Evolutionary conservation across 2,113 vertebrate genomes (phyloP).

Genomic region (Bufo gargarizans): DNA sequence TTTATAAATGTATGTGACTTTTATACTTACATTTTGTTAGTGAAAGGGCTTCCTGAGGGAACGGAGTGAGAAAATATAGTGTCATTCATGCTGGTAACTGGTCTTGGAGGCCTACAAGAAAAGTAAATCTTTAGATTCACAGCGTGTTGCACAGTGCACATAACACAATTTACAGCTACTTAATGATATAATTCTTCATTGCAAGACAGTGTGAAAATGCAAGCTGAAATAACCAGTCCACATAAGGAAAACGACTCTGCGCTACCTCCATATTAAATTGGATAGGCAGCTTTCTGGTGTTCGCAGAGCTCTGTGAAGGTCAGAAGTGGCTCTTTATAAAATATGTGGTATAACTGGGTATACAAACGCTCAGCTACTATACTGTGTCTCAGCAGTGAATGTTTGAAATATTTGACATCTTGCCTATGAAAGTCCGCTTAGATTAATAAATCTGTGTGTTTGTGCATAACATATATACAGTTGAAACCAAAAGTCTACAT

Average conservation of each 20-base stretch:
- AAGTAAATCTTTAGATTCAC: conserved; percentile 27
- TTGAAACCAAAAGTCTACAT: too few relatives aligned
- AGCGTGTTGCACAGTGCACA: not conserved
- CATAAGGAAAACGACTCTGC: not conserved
- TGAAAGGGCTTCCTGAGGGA: conserved; percentile 96
- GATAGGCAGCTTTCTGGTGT: not conserved
- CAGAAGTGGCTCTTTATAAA: not conserved
- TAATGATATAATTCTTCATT: not conserved
- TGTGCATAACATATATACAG: too few relatives aligned
- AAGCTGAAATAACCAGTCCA: not conserved
- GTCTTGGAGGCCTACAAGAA: conserved; percentile 90
- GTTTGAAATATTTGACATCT: not conserved
- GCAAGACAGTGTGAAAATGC: not conserved
- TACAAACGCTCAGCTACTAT: not conserved
- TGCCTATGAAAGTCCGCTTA: not conserved
- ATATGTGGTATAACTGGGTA: not conserved
- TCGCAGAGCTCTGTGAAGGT: not conserved
- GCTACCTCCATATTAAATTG: not conserved
- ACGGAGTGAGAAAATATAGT: conserved; percentile 93
- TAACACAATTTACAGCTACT: too few relatives aligned
- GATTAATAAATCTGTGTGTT: too few relatives aligned
- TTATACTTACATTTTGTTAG: conserved; percentile 91
- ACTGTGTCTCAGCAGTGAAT: not conserved
- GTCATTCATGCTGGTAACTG: conserved; percentile 91
- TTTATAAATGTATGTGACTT: not conserved